Base-by-base conservation (phyloP, 2,113 vertebrate genomes). In the Xiphias gladius region DNA sequence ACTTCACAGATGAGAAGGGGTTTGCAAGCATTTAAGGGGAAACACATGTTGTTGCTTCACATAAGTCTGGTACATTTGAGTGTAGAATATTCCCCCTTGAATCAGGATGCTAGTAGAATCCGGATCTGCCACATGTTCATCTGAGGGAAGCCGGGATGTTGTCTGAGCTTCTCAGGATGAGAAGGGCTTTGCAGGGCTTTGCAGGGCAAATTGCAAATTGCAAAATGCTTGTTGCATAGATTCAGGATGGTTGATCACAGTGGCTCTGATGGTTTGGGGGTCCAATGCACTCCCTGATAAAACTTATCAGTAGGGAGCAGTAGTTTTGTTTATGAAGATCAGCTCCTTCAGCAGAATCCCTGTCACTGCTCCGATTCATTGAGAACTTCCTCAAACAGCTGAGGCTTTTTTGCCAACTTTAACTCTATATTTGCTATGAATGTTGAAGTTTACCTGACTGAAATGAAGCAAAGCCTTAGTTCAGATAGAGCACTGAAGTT, bases 321-420 rank as follows among this genome's bases (percentile, higher is more conserved):
- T 79, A 16, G 5, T 73, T 83, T 68, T 64, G 20, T 62, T 74
- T 50, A 75, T 16, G 52, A 22, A 22, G 26, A 73, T 57, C 63
- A 41, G 26, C 19, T 69, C 13, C 50, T 37, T 41, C 26, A 17
- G 41, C 30, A 24, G 54, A 67, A 20, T 63, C 43, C 3, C 62
- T 2, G 20, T 37, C 20, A 8, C 41, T 66, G 11, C 19, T 76
- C 10, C 1, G 50, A 57, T 43, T 75, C 43, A 22, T 22, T 4
- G 26, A 58, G 20, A 41, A 41, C 28, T 17, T 16, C 43, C 6
- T 75, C 13, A 67, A 30, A 68, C 46, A 30, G 19, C 7, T 5
- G 5, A 69, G 22, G 0, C 7, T 62, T 55, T 30, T 19, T 61
- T 35, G 16, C 58, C 62, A 19, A n/a, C 22, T 61, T 55, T 19